Evolutionary conservation across 2,888 invertebrate species (phyloP).

Genomic region (Drosophila kuntzei): DNA sequence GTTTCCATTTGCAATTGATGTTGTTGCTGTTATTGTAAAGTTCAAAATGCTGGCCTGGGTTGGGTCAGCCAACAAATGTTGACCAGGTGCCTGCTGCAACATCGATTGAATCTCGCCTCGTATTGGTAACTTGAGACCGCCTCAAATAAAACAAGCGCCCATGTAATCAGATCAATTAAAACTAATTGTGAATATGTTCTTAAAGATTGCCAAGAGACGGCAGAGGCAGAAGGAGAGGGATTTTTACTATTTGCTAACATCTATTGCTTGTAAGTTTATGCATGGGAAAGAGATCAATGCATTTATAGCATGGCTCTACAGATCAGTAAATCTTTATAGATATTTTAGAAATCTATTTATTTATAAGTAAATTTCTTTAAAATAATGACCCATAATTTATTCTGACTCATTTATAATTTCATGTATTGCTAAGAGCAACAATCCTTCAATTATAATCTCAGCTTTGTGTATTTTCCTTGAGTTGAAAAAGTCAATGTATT

Average conservation of each 20-base stretch:
- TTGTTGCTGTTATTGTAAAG: constrained; percentile 46
- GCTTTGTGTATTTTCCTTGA: not conserved
- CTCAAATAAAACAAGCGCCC: constrained; percentile 33
- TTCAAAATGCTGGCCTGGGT: constrained; percentile 67
- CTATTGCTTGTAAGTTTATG: not conserved
- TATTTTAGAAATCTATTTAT: not conserved
- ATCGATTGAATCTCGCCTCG: constrained; percentile 63
- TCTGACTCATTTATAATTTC: not conserved
- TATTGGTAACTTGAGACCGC: constrained; percentile 53
- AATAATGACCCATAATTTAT: too few relatives aligned
- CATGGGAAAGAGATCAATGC: constrained; percentile 11
- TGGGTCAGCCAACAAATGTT: constrained; percentile 69
- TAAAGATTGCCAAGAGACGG: constrained; percentile 3
- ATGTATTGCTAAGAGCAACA: not conserved
- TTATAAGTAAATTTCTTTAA: not conserved
- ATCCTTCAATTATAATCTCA: not conserved
- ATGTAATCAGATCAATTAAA: constrained; percentile 75
- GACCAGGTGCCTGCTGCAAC: constrained; percentile 72
- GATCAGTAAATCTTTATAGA: not conserved
- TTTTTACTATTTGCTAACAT: not conserved
- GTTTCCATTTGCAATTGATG: constrained; percentile 57
- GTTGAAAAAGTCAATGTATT: not conserved
- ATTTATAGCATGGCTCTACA: not conserved
- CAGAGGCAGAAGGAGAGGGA: not conserved
- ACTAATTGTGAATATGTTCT: constrained; percentile 58